Conservation (phyloP, 2,113 vertebrate species). For the Campylomormyrus numenius region DNA sequence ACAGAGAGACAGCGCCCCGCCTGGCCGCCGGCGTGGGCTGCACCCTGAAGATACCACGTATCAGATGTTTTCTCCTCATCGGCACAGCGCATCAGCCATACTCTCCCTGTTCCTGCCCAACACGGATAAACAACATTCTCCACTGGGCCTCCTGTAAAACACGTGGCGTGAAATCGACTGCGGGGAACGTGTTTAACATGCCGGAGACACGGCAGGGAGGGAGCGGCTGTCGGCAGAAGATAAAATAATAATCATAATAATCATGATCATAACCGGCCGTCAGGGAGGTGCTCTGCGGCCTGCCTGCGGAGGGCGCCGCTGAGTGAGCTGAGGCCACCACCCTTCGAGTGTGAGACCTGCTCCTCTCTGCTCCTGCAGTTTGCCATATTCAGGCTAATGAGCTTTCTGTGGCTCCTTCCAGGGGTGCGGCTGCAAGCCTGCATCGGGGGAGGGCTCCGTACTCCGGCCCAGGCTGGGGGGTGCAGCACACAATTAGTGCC, state of each 20-base stretch:
- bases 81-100: background rate
- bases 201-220: background rate
- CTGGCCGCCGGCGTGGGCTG: background rate
- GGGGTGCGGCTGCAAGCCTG: conserved; percentile 45
- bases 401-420: conserved; percentile 19
- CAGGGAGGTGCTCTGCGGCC: background rate
- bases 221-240: background rate
- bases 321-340: background rate
- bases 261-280: background rate
- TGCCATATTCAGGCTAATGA: conserved; percentile 25
- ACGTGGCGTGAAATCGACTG: background rate
- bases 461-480: conserved; percentile 45
- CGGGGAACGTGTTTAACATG: background rate
- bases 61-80: background rate
- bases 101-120: background rate
- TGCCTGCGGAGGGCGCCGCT: background rate
- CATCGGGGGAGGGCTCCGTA: conserved; percentile 45
- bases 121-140: background rate
- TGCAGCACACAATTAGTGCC: conserved; percentile 42
- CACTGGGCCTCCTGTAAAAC: background rate
- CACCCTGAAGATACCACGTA: background rate
- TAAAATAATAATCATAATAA: background rate
- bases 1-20: background rate
- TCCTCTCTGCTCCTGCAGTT: conserved; percentile 37
- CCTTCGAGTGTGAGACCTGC: conserved; percentile 25